Conservation (phyloP, 2,113 vertebrate species). For the Sylvilagus bachmani region DNA sequence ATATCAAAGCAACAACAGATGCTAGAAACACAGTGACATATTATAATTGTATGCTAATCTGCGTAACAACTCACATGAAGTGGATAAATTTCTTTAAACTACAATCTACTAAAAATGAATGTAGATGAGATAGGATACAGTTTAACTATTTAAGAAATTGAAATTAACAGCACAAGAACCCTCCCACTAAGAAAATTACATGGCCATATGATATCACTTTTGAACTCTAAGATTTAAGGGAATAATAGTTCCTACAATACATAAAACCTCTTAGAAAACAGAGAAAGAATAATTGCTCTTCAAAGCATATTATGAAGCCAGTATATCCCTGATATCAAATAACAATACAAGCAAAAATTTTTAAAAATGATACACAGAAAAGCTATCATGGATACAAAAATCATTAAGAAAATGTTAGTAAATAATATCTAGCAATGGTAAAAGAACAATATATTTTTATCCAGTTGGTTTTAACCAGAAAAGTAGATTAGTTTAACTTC, state of each 20-base stretch:
- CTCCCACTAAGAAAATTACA: not conserved
- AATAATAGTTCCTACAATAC: not conserved
- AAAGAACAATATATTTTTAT: not conserved
- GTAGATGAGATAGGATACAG: not conserved
- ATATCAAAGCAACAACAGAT: no score
- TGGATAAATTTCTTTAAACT: constrained; percentile 10
- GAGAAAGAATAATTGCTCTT: no score
- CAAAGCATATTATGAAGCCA: not conserved
- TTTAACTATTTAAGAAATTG: not conserved
- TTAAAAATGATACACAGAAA: not conserved
- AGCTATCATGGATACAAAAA: not conserved
- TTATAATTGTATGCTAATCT: no score
- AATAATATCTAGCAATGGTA: not conserved
- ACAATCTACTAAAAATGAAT: not conserved
- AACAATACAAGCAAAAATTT: not conserved
- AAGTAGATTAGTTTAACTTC: not conserved
- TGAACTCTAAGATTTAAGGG: not conserved
- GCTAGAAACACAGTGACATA: no score
- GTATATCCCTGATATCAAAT: not conserved
- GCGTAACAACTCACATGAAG: no score
- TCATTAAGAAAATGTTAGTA: not conserved
- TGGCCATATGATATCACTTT: not conserved
- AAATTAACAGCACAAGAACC: not conserved
- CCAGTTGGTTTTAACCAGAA: not conserved
- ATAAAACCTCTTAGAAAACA: no score